A percentile compares a stretch with the other conserved stretches of the same genome.
Conservation (phyloP, 2,888 invertebrate species). For the Nomada hirtipes region DNA sequence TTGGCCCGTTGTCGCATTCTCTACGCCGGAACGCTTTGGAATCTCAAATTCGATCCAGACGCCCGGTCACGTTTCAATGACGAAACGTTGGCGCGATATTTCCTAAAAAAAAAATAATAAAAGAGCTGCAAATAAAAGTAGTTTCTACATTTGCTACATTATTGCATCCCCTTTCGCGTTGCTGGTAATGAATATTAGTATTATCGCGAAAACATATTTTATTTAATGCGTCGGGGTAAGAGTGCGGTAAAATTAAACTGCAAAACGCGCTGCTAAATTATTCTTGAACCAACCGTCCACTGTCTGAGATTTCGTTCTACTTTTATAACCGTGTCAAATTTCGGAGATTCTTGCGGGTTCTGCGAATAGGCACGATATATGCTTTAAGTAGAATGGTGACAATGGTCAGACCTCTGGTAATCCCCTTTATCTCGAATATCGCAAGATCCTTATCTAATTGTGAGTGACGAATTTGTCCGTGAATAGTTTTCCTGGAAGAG, state of each 20-base stretch:
- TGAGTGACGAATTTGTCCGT: not conserved
- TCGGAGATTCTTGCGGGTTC: not conserved
- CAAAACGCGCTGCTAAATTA: not conserved
- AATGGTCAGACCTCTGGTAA: not conserved
- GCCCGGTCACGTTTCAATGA: not conserved
- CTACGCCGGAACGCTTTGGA: constrained; percentile 5
- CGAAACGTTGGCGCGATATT: not conserved
- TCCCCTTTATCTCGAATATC: not conserved
- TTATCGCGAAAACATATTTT: too few species aligned
- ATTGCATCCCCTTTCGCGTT: too few species aligned
- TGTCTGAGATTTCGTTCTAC: not conserved
- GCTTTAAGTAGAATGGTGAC: too few species aligned
- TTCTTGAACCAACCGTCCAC: not conserved
- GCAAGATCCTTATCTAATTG: not conserved
- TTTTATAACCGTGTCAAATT: too few species aligned
- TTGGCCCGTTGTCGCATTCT: constrained; percentile 17
- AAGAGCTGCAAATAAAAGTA: too few species aligned
- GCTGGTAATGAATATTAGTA: too few species aligned
- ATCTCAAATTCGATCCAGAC: constrained; percentile 29
- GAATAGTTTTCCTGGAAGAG: not conserved
- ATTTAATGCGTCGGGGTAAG: too few species aligned
- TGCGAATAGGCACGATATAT: not conserved
- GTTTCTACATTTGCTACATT: too few species aligned
- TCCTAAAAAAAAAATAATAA: too few species aligned
- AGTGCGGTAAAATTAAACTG: not conserved